Conservation (phyloP, 2,797 vertebrate species). For the Xenops minutus region DNA sequence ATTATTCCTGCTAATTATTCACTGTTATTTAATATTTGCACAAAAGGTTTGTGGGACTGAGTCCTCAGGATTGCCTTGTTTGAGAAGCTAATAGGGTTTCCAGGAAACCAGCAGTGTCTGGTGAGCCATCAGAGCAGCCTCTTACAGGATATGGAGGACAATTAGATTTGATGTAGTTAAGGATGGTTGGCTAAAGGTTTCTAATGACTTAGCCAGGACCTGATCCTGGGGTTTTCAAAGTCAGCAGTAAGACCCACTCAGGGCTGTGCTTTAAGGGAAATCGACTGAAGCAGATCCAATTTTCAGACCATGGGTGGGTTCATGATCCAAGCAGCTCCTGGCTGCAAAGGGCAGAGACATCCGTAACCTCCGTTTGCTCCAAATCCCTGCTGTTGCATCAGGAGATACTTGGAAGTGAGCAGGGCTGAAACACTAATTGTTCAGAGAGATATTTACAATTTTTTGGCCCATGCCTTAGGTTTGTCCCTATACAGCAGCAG, state of each 20-base stretch:
- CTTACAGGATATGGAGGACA: neutral
- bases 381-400: neutral
- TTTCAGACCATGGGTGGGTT: neutral
- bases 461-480: neutral
- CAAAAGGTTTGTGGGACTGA: constrained; percentile 28
- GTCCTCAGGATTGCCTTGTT: constrained; percentile 37
- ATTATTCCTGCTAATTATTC: constrained; percentile 61
- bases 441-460: neutral
- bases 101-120: constrained; percentile 20
- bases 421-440: neutral
- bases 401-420: neutral
- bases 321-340: neutral
- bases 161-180: neutral
- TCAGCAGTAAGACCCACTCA: neutral
- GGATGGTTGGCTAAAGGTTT: neutral
- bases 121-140: neutral
- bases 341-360: neutral
- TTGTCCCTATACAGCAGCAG: neutral
- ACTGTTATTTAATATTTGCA: constrained; percentile 60
- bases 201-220: neutral
- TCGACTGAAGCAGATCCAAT: neutral
- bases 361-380: accelerated
- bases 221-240: neutral
- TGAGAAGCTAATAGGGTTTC: constrained; percentile 57
- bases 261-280: neutral